These are phyloP conservation scores for Stigmatopora argus DNA, from an alignment of 2,113 vertebrate species.

Conservation along the genomic window DNA sequence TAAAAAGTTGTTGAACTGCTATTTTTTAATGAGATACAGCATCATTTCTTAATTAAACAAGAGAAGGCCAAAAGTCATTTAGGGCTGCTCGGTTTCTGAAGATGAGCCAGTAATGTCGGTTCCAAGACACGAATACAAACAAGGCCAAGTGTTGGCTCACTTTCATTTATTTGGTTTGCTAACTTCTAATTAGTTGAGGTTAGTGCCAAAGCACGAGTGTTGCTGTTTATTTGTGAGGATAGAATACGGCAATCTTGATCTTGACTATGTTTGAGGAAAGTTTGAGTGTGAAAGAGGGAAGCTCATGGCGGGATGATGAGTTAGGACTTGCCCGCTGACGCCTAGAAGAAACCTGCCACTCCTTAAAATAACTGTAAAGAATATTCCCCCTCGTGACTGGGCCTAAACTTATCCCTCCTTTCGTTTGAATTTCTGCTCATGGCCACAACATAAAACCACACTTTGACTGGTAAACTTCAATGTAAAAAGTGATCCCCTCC, in stretches of 20 bases:
- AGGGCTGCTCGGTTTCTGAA: not conserved
- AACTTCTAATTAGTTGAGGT: conserved; percentile 42
- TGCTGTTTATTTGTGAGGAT: not conserved
- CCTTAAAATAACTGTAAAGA: conserved; percentile 63
- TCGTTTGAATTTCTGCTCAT: conserved; percentile 5
- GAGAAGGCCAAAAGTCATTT: not conserved
- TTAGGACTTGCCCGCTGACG: conserved; percentile 55
- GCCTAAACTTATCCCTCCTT: conserved; percentile 5
- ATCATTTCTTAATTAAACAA: not conserved
- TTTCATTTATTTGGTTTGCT: conserved; percentile 45
- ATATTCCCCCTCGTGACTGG: conserved; percentile 12
- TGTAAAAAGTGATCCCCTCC: not conserved
- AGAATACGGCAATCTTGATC: not conserved
- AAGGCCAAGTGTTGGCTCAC: conserved; percentile 28
- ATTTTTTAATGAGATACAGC: not conserved
- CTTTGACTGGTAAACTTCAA: not conserved
- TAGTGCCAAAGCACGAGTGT: not conserved
- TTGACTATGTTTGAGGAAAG: not conserved
- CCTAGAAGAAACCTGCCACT: conserved; percentile 42
- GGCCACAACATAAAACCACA: not conserved
- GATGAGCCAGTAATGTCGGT: conserved; percentile 16
- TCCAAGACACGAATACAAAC: not conserved
- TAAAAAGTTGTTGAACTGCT: not conserved
- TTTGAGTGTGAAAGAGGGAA: conserved; percentile 9
- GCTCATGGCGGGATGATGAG: conserved; percentile 40